phyloP scores from a whole-genome alignment of 2,888 invertebrate genomes.

The Tiliacea aurago region DNA sequence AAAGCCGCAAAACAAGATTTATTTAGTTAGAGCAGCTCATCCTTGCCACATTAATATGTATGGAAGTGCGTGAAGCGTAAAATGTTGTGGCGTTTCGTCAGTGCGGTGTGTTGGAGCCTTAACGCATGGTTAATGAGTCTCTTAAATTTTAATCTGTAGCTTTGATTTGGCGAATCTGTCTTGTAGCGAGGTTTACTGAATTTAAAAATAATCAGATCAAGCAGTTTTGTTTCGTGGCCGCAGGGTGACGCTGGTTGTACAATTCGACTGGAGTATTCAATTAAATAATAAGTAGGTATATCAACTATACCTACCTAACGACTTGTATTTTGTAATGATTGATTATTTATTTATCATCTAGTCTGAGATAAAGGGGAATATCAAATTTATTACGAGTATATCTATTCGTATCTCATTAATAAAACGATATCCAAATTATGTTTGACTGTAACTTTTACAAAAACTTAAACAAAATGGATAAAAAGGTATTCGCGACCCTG shows the following conservation, averaged over 20 bases:
- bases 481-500: constrained; percentile 84
- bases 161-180: constrained; percentile 26
- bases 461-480: constrained; percentile 51
- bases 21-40: constrained; percentile 69
- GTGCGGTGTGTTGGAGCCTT: constrained; percentile 43
- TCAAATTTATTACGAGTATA: not conserved
- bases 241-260: not conserved
- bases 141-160: constrained; percentile 23
- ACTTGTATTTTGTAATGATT: not conserved
- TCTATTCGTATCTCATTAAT: not conserved
- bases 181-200: not conserved
- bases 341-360: not conserved
- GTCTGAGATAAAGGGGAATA: not conserved
- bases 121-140: constrained; percentile 58
- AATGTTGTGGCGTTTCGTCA: constrained; percentile 41
- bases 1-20: constrained; percentile 70
- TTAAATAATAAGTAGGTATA: not conserved
- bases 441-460: not conserved
- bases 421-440: not conserved
- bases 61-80: constrained; percentile 66
- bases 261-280: not conserved
- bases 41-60: constrained; percentile 73
- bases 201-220: not conserved
- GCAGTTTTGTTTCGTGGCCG: not conserved
- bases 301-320: not conserved